These are phyloP conservation scores for Melinaea menophilus DNA, from an alignment of 2,888 invertebrate species.

Conservation along the genomic window DNA sequence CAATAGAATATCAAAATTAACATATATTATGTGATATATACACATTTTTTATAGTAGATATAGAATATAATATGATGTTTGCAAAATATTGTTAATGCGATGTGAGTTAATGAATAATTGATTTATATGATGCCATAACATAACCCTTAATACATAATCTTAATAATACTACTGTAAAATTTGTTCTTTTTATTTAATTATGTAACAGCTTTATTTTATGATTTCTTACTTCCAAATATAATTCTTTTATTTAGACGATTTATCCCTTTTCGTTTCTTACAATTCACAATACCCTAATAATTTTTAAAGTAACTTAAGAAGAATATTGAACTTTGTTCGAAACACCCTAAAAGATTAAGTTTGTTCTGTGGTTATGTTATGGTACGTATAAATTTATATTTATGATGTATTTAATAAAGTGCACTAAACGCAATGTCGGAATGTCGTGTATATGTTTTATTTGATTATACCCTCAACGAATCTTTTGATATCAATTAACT, in stretches of 20 bases:
- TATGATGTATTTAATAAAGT: constrained; percentile 61
- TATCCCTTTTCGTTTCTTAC: not conserved
- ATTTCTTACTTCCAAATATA: not conserved
- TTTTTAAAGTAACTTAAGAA: constrained; percentile 8
- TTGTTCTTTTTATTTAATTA: not conserved
- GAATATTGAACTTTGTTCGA: not conserved
- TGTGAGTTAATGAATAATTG: constrained; percentile 41
- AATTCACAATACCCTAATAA: not conserved
- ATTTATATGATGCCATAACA: constrained; percentile 11
- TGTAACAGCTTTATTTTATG: not conserved
- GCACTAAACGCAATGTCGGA: constrained; percentile 67
- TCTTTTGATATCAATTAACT: too few species aligned
- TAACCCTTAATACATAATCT: not conserved
- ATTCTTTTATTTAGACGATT: not conserved
- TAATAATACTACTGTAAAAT: too few species aligned
- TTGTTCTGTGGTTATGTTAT: constrained; percentile 20
- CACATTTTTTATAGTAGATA: constrained; percentile 72
- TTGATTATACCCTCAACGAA: constrained; percentile 26
- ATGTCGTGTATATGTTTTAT: constrained; percentile 55
- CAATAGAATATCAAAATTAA: constrained; percentile 37
- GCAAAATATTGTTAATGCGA: constrained; percentile 62
- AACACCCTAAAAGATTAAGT: not conserved
- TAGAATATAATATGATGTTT: constrained; percentile 56
- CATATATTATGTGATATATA: constrained; percentile 73
- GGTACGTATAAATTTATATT: constrained; percentile 13